Evolutionary conservation across 92 coral and sea anemone genomes (phyloP), one percentile per base, ranked within the genome.

Genomic region (Parazoanthus darwini): DNA sequence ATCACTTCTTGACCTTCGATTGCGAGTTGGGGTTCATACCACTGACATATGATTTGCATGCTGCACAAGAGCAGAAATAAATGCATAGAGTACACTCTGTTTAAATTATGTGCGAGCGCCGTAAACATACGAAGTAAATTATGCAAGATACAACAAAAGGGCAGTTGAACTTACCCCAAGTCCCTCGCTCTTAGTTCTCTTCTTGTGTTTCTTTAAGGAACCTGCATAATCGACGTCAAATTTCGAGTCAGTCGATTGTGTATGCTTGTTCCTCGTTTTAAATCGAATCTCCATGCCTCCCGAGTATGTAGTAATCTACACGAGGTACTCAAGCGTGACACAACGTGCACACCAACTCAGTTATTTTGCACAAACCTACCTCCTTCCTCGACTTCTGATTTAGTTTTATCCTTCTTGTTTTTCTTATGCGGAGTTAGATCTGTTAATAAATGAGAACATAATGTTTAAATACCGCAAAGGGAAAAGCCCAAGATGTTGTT

Each of bases 141-240:
- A 4, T 13, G 37, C 54, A 50, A 70, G 63, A 22, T 9, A 46
- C 82, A 79, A 79, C 63, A 73, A 73, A 8, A 36, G 39, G 26
- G n/a, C 66, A 29, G 81, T 54, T 48, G 37, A 71, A 91, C 93
- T 91, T 85, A 91, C 93, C 93, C 93, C 93, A 2, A 82, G 59
- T 6, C 77, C 86, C 82, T 93, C 98, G 90, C 94, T 93, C 91
- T 91, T 87, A 48, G 1, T 48, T 77, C 86, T 50, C 89, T 93
- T 95, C 91, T 91, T 95, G 80, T 89, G 73, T 92, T 95, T 95
- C 94, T 93, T 93, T 90, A 93, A 74, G 73, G 98, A 93, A 86
- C 96, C 98, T 95, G 91, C 44, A 76, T 76, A 63, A 87, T 89
- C 96, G 93, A 91, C 88, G 89, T 88, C 88, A 91, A 83, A 86